Evolutionary conservation across 1,140 invertebrate species (phyloP).

Genomic region (Philotrypesis tridentata): DNA sequence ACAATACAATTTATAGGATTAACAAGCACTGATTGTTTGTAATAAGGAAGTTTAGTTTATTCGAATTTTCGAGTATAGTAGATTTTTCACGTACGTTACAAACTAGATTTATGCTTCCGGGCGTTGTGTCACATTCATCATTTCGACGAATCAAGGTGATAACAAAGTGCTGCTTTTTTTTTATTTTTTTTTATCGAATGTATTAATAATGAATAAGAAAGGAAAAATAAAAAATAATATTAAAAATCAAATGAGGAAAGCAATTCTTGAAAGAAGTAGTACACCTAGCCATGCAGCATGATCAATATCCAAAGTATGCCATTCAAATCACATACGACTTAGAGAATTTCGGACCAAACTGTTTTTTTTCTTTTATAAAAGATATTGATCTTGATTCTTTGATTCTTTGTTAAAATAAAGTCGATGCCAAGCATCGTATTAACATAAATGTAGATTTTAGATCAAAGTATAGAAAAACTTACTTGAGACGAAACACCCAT

Average conservation of each 20-base stretch:
- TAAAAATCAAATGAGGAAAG: constrained; percentile 39
- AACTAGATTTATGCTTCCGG: constrained; percentile 34
- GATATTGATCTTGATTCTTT: constrained; percentile 16
- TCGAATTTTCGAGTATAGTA: constrained; percentile 35
- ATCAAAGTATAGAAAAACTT: constrained; percentile 37
- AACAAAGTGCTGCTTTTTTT: constrained; percentile 33
- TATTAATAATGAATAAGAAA: constrained; percentile 32
- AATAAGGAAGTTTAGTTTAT: constrained; percentile 30
- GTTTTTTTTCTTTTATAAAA: constrained; percentile 27
- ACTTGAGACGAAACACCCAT: not conserved
- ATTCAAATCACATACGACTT: constrained; percentile 5
- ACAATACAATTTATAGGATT: constrained; percentile 64
- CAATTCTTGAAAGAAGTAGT: constrained; percentile 36
- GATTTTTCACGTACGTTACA: constrained; percentile 40
- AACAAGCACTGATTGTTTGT: constrained; percentile 46
- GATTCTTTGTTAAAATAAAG: not conserved
- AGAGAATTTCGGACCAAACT: constrained; percentile 45
- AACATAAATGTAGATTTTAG: constrained; percentile 40
- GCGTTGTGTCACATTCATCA: constrained; percentile 45
- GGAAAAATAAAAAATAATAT: constrained; percentile 21
- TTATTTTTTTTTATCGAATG: constrained; percentile 33
- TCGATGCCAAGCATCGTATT: constrained; percentile 31
- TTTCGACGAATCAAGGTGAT: constrained; percentile 45
- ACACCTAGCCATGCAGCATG: constrained; percentile 48
- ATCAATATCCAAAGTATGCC: constrained; percentile 24